phyloP scores from a whole-genome alignment of 2,888 invertebrate species.

The Agriopis leucophaearia region DNA sequence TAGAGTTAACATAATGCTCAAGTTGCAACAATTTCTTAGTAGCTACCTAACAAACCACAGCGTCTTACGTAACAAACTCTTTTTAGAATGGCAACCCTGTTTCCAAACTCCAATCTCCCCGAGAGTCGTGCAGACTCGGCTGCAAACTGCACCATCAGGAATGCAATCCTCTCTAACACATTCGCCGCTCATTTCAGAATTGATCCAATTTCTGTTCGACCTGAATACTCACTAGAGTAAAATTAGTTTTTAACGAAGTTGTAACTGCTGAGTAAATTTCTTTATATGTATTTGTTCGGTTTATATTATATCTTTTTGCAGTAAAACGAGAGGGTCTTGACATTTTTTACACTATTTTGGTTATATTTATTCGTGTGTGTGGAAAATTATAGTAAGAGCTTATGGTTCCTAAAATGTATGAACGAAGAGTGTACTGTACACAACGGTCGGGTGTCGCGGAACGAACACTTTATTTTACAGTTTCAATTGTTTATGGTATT shows the following conservation, averaged over 20 bases:
- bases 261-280: constrained; percentile 14
- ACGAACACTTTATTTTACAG: too few relatives aligned
- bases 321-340: background rate
- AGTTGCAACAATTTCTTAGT: background rate
- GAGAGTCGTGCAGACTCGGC: constrained; percentile 46
- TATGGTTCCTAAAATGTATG: too few relatives aligned
- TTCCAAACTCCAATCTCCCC: constrained; percentile 41
- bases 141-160: constrained; percentile 45
- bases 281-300: background rate
- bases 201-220: constrained; percentile 39
- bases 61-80: background rate
- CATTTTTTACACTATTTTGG: background rate
- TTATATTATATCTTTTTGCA: background rate
- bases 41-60: background rate
- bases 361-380: too few relatives aligned
- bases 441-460: too few relatives aligned
- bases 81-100: constrained; percentile 8
- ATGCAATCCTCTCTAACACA: constrained; percentile 57
- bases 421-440: too few relatives aligned
- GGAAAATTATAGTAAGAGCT: too few relatives aligned
- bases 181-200: constrained; percentile 46
- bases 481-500: too few relatives aligned
- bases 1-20: background rate
- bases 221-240: background rate
- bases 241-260: constrained; percentile 2